A percentile compares a stretch with the other conserved stretches of the same genome.
Conservation (phyloP, 2,797 vertebrate species). For the Chelidonichthys spinosus region DNA sequence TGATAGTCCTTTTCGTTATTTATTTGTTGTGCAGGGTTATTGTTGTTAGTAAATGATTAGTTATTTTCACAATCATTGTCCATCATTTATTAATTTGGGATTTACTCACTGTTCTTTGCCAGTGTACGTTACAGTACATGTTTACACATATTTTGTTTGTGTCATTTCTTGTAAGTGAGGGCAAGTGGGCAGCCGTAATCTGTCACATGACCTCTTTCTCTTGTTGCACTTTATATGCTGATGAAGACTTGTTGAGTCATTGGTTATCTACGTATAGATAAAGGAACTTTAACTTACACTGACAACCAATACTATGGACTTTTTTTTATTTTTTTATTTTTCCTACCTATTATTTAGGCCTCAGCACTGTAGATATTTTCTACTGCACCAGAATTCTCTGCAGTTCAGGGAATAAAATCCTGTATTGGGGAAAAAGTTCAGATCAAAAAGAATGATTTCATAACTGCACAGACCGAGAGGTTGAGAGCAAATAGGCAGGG, state of each 20-base stretch:
- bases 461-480: not conserved
- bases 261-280: not conserved
- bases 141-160: too few relatives aligned
- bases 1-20: too few relatives aligned
- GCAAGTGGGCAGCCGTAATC: not conserved
- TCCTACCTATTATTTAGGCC: not conserved
- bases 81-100: not conserved
- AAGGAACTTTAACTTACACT: not conserved
- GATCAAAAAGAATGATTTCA: constrained; percentile 7
- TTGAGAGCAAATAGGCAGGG: not conserved
- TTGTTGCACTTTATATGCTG: not conserved
- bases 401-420: not conserved
- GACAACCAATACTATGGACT: not conserved
- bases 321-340: not conserved
- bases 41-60: too few relatives aligned
- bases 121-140: too few relatives aligned
- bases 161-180: not conserved
- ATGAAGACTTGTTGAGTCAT: not conserved
- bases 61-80: not conserved
- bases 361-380: constrained; percentile 11
- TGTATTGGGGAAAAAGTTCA: constrained; percentile 1
- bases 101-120: not conserved
- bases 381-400: not conserved
- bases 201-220: not conserved
- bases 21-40: too few relatives aligned